Conservation (phyloP, 2,888 invertebrate species). For the Tribolium freemani region DNA sequence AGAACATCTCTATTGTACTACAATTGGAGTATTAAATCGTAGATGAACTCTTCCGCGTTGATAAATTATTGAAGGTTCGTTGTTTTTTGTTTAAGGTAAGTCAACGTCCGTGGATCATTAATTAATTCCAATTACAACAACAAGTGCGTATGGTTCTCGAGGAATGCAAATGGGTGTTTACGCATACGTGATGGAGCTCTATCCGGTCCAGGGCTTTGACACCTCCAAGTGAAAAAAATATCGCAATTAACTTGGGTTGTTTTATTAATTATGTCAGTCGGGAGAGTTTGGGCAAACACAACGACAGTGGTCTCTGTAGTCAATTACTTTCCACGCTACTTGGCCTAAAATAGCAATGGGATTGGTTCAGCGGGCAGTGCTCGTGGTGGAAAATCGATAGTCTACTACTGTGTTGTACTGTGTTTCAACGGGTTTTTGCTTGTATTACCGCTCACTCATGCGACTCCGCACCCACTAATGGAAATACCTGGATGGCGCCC, state of each 20-base stretch:
- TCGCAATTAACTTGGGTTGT: slow-evolving; percentile 4
- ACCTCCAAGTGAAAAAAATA: slow-evolving; percentile 16
- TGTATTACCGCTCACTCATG: slow-evolving; percentile 35
- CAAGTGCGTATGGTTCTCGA: slow-evolving; percentile 25
- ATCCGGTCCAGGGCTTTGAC: slow-evolving; percentile 20
- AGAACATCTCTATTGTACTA: background rate
- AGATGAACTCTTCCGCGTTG: background rate
- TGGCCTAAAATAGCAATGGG: slow-evolving; percentile 54
- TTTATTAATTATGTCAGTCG: slow-evolving; percentile 38
- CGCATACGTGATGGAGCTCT: slow-evolving; percentile 31
- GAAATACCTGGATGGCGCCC: slow-evolving; percentile 20
- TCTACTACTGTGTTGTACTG: slow-evolving; percentile 32
- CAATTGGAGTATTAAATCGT: background rate
- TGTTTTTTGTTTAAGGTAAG: slow-evolving; percentile 39
- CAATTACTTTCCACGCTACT: slow-evolving; percentile 52
- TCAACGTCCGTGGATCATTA: slow-evolving; percentile 27
- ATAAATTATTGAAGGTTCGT: background rate
- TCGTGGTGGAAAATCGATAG: slow-evolving; percentile 40
- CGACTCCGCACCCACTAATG: slow-evolving; percentile 30
- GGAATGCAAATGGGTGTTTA: slow-evolving; percentile 40
- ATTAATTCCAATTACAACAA: background rate
- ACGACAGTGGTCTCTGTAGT: slow-evolving; percentile 45
- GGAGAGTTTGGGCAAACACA: slow-evolving; percentile 38
- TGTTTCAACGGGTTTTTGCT: slow-evolving; percentile 39
- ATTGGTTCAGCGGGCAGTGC: slow-evolving; percentile 50